A percentile compares a stretch with the other conserved stretches of the same genome.
These are phyloP conservation scores for Hycleus phaleratus DNA, from an alignment of 1,140 invertebrate species.

Conservation along the genomic window DNA sequence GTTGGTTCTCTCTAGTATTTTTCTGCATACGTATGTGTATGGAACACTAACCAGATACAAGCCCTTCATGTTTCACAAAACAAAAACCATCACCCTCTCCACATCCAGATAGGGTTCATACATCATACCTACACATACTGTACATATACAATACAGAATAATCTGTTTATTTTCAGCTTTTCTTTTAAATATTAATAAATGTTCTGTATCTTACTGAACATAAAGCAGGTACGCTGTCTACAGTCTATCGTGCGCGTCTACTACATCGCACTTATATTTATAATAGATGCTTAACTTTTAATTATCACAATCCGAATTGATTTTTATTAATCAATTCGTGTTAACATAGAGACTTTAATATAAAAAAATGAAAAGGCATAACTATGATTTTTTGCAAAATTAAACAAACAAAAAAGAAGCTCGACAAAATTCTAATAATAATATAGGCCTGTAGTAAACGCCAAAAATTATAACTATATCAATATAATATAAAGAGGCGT, in stretches of 20 bases:
- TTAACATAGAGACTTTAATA: constrained; percentile 21
- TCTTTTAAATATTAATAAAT: constrained; percentile 1
- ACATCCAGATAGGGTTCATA: not conserved
- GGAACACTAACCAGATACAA: not conserved
- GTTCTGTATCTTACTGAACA: constrained; percentile 31
- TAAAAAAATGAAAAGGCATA: too few species aligned
- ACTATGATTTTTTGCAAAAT: too few species aligned
- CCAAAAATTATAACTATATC: not conserved
- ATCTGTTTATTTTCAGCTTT: too few species aligned
- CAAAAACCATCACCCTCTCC: too few species aligned
- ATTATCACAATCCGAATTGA: constrained; percentile 35
- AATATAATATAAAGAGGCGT: not conserved
- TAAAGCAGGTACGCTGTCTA: constrained; percentile 35
- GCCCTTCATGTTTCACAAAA: too few species aligned
- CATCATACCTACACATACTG: not conserved
- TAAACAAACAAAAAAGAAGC: too few species aligned
- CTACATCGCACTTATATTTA: constrained; percentile 21
- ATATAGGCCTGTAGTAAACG: too few species aligned
- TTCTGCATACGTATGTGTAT: not conserved
- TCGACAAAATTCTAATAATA: too few species aligned
- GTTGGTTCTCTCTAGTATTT: not conserved
- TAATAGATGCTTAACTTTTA: constrained; percentile 29
- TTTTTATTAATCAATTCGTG: constrained; percentile 23
- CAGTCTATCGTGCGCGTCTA: constrained; percentile 27
- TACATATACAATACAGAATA: too few species aligned